Evolutionary conservation across 2,797 vertebrate species (phyloP).

Genomic region (Typhlichthys eigenmanni): DNA sequence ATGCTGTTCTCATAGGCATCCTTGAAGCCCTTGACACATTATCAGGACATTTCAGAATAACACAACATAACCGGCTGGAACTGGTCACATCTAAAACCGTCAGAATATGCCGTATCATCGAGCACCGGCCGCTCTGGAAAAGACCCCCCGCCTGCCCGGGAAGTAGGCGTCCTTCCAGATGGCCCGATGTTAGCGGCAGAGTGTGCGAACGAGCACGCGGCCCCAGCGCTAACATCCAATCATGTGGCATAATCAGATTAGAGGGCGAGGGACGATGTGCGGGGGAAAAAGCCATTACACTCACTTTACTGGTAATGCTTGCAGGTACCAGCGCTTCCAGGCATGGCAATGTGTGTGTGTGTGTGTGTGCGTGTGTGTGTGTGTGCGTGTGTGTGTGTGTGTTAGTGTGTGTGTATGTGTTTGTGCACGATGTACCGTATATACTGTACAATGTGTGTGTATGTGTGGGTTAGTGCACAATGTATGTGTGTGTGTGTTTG

Average conservation of each 20-base stretch:
- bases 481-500: constrained; percentile 8
- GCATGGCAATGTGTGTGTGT: constrained; percentile 6
- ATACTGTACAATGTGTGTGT: not conserved
- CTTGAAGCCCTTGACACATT: no score
- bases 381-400: constrained; percentile 10
- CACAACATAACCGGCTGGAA: no score
- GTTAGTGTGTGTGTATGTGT: constrained; percentile 10
- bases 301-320: constrained; percentile 52
- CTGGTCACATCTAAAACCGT: no score
- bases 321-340: constrained; percentile 48
- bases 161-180: constrained; percentile 28
- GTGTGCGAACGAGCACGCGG: constrained; percentile 26
- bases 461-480: constrained; percentile 2
- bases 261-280: constrained; percentile 28
- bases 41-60: no score
- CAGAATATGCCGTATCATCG: no score
- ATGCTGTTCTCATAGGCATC: no score
- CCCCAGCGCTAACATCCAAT: constrained; percentile 56
- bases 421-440: not conserved
- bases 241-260: constrained; percentile 75
- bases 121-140: no score
- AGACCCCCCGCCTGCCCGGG: constrained; percentile 13
- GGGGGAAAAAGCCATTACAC: constrained; percentile 56
- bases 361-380: constrained; percentile 6
- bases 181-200: constrained; percentile 23